Evolutionary conservation across 35 echinoderm and acorn worm genomes (phyloP).

Genomic region (Lytechinus variegatus): DNA sequence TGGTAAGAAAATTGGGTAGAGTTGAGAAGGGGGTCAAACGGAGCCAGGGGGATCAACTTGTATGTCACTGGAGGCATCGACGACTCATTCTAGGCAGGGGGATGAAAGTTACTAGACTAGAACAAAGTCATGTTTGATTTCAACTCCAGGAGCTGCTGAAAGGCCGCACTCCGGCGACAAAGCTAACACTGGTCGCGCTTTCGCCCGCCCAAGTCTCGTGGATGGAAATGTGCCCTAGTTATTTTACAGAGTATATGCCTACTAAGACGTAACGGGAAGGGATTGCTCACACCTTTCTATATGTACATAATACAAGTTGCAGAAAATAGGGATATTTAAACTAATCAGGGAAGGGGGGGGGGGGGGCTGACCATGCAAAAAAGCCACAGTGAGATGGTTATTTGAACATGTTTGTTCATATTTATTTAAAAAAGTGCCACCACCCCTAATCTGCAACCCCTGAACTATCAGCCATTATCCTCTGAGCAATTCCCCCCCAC

Average conservation of each 20-base stretch:
- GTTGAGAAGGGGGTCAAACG: constrained; percentile 5
- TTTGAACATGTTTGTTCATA: too few species aligned
- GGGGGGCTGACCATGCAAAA: too few species aligned
- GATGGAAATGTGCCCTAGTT: not conserved
- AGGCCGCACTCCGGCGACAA: not conserved
- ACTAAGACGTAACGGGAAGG: not conserved
- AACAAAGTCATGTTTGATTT: constrained; percentile 45
- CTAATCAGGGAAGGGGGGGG: not conserved
- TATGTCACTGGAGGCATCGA: constrained; percentile 14
- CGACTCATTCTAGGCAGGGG: not conserved
- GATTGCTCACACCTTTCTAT: not conserved
- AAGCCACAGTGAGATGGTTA: too few species aligned
- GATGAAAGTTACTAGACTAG: constrained; percentile 21
- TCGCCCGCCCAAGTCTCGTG: not conserved
- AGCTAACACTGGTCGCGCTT: not conserved
- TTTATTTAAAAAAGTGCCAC: too few species aligned
- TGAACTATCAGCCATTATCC: too few species aligned
- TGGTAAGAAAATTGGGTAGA: not conserved
- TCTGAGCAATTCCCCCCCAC: too few species aligned
- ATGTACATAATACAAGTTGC: not conserved
- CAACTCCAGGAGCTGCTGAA: constrained; percentile 19
- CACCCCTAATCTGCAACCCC: too few species aligned
- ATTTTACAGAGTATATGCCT: not conserved
- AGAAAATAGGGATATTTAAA: not conserved
- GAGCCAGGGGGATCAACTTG: constrained; percentile 18